These are phyloP conservation scores for Lordiphosa andalusiaca DNA, from an alignment of 2,888 invertebrate species.

Conservation along the genomic window DNA sequence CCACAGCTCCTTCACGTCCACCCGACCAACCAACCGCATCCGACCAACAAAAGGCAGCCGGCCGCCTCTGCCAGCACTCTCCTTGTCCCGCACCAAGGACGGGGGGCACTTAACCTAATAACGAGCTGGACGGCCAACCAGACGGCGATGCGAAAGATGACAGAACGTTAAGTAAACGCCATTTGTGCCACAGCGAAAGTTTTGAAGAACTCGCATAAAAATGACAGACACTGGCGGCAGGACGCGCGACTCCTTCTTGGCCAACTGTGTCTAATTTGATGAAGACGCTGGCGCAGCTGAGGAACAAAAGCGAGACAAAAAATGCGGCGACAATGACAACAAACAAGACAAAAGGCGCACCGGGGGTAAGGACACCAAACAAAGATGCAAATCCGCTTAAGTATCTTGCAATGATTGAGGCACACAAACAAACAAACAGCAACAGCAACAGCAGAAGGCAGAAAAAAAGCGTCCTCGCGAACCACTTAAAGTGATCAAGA, in stretches of 20 bases:
- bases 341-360: slow-evolving; percentile 37
- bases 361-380: slow-evolving; percentile 36
- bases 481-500: slow-evolving; percentile 79
- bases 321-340: slow-evolving; percentile 48
- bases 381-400: slow-evolving; percentile 77
- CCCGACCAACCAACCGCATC: slow-evolving; percentile 14
- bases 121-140: slow-evolving; percentile 23
- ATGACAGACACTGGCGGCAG: slow-evolving; percentile 52
- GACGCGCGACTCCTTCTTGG: slow-evolving; percentile 17
- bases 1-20: no score
- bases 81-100: slow-evolving; percentile 15
- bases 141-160: slow-evolving; percentile 32
- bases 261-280: slow-evolving; percentile 57
- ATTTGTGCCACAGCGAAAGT: slow-evolving; percentile 52
- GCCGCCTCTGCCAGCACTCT: not conserved
- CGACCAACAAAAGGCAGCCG: slow-evolving; percentile 19
- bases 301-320: slow-evolving; percentile 19
- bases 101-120: slow-evolving; percentile 70
- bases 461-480: slow-evolving; percentile 43
- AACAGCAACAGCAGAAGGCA: slow-evolving; percentile 27
- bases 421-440: slow-evolving; percentile 6
- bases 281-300: slow-evolving; percentile 50
- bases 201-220: slow-evolving; percentile 73
- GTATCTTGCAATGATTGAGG: slow-evolving; percentile 72
- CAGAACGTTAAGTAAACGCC: slow-evolving; percentile 68